phyloP scores from a whole-genome alignment of 2,888 invertebrate species.

The Thera britannica region DNA sequence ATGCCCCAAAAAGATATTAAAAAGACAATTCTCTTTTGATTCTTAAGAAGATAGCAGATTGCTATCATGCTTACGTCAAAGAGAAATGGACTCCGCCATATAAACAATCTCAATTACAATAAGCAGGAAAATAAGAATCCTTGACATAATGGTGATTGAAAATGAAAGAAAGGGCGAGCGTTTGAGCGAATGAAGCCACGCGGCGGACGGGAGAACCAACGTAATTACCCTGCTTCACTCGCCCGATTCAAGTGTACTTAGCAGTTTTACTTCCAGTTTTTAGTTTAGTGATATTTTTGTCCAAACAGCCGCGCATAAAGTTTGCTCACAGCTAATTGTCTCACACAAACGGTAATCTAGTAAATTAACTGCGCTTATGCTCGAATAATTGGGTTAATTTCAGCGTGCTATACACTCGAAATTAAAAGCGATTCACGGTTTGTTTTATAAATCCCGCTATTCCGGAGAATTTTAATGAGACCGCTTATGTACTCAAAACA shows the following conservation, averaged over 20 bases:
- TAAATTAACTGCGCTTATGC: constrained; percentile 59
- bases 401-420: constrained; percentile 43
- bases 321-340: constrained; percentile 56
- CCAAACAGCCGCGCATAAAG: constrained; percentile 54
- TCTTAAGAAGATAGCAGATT: constrained; percentile 10
- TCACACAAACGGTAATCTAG: constrained; percentile 57
- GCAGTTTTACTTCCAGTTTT: constrained; percentile 48
- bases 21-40: neutral
- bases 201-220: constrained; percentile 45
- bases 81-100: constrained; percentile 25
- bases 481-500: constrained; percentile 3
- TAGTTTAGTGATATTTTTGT: constrained; percentile 48
- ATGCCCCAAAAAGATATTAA: neutral
- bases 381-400: constrained; percentile 51
- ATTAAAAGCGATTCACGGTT: constrained; percentile 46
- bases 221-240: constrained; percentile 53
- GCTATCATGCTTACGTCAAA: constrained; percentile 36
- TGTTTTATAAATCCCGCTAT: constrained; percentile 36
- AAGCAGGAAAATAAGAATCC: constrained; percentile 48
- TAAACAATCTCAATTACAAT: constrained; percentile 45
- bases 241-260: constrained; percentile 50
- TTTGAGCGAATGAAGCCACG: constrained; percentile 44
- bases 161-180: constrained; percentile 49
- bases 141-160: constrained; percentile 51
- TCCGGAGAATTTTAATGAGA: constrained; percentile 28